These are phyloP conservation scores for Corbicula japonica DNA, from an alignment of 2,888 invertebrate genomes.

Conservation along the genomic window DNA sequence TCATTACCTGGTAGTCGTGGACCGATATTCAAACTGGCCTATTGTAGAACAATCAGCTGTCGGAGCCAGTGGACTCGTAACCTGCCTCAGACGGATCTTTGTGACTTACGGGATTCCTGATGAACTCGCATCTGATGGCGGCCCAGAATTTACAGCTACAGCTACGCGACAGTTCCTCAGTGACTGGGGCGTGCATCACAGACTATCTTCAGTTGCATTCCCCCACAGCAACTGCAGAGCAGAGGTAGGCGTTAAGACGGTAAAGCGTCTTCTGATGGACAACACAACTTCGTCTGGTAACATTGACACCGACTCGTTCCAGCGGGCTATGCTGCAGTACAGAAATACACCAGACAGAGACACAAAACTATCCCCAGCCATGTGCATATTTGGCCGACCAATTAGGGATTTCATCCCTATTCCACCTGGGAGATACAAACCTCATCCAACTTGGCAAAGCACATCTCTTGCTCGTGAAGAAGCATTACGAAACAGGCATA, in stretches of 20 bases:
- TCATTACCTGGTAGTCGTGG: constrained; percentile 68
- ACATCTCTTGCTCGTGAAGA: constrained; percentile 58
- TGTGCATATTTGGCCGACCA: constrained; percentile 68
- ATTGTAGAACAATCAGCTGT: constrained; percentile 44
- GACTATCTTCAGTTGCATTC: constrained; percentile 73
- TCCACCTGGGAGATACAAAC: constrained; percentile 57
- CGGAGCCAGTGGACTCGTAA: constrained; percentile 60
- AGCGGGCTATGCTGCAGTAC: too few species aligned
- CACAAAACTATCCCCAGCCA: constrained; percentile 69
- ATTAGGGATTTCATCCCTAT: constrained; percentile 70
- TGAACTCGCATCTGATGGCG: constrained; percentile 71
- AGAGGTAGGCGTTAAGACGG: too few species aligned
- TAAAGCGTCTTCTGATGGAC: too few species aligned
- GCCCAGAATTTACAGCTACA: constrained; percentile 68
- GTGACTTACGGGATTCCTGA: constrained; percentile 71
- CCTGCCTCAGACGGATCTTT: constrained; percentile 62
- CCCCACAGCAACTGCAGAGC: constrained; percentile 76
- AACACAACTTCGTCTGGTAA: too few species aligned
- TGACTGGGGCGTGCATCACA: constrained; percentile 73
- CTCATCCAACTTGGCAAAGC: constrained; percentile 69
- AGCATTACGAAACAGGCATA: constrained; percentile 64
- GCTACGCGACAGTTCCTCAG: constrained; percentile 65
- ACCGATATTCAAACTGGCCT: constrained; percentile 72
- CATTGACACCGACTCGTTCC: too few species aligned
- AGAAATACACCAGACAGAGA: constrained; percentile 70